Evolutionary conservation across 1,140 invertebrate species (phyloP).

Genomic region (Drosophila tropicalis): DNA sequence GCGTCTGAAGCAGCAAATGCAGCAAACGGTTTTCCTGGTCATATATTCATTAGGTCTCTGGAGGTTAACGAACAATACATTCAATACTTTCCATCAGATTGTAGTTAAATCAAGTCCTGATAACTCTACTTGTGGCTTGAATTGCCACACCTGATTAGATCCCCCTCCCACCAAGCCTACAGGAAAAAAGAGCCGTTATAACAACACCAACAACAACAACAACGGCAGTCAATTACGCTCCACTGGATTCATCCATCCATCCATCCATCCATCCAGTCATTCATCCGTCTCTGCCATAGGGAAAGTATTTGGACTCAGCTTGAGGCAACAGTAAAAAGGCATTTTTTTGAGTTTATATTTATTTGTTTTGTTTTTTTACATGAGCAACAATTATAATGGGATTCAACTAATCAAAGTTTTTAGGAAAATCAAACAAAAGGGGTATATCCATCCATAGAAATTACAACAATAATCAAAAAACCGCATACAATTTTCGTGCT

Average conservation of each 20-base stretch:
- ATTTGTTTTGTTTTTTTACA: constrained; percentile 59
- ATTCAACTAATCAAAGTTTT: constrained; percentile 77
- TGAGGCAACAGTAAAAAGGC: constrained; percentile 24
- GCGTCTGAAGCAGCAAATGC: not conserved
- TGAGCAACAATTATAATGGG: constrained; percentile 73
- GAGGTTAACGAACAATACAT: constrained; percentile 20
- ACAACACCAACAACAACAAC: not conserved
- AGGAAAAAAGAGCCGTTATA: constrained; percentile 21
- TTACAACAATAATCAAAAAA: constrained; percentile 56
- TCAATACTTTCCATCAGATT: constrained; percentile 21
- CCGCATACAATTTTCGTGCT: constrained; percentile 78
- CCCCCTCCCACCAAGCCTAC: constrained; percentile 1
- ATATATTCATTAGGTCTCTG: constrained; percentile 13
- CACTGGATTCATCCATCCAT: constrained; percentile 27
- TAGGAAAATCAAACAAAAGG: constrained; percentile 66
- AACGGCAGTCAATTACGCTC: constrained; percentile 35
- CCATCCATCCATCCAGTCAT: not conserved
- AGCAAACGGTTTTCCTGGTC: constrained; percentile 7
- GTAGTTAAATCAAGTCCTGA: constrained; percentile 17
- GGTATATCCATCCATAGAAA: constrained; percentile 25
- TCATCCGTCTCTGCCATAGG: constrained; percentile 37
- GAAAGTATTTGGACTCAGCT: constrained; percentile 50
- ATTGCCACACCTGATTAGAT: constrained; percentile 54
- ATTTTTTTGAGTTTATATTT: constrained; percentile 30
- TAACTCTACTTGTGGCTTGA: constrained; percentile 3